A percentile compares a stretch with the other conserved stretches of the same genome.
phyloP scores from a whole-genome alignment of 2,888 invertebrate species.

The Drosophila flavopinicola region DNA sequence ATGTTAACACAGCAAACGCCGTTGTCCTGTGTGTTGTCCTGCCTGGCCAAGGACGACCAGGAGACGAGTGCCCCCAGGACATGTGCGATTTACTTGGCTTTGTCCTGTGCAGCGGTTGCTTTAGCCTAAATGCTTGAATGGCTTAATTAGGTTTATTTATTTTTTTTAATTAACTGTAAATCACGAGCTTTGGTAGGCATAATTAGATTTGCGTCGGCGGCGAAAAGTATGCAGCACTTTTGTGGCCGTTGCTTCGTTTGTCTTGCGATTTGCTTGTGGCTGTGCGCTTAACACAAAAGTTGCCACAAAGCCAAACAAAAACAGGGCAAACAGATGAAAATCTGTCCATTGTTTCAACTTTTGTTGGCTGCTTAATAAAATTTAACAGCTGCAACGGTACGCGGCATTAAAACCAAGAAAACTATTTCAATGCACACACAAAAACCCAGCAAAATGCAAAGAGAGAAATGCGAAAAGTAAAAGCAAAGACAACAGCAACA shows the following conservation, averaged over 20 bases:
- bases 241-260: slow-evolving; percentile 21
- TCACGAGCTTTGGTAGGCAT: slow-evolving; percentile 35
- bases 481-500: slow-evolving; percentile 19
- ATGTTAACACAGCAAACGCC: slow-evolving; percentile 31
- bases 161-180: slow-evolving; percentile 55
- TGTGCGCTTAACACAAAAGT: slow-evolving; percentile 23
- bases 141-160: slow-evolving; percentile 64
- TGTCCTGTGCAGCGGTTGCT: slow-evolving; percentile 27
- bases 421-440: slow-evolving; percentile 61
- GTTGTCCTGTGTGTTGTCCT: background rate
- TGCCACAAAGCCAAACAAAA: slow-evolving; percentile 19
- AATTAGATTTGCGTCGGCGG: slow-evolving; percentile 52
- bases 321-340: slow-evolving; percentile 30
- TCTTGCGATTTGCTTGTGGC: slow-evolving; percentile 15
- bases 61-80: slow-evolving; percentile 31
- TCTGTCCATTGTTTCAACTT: slow-evolving; percentile 59
- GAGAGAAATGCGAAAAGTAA: slow-evolving; percentile 17
- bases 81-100: slow-evolving; percentile 28
- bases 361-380: slow-evolving; percentile 62
- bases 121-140: slow-evolving; percentile 54
- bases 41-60: slow-evolving; percentile 19
- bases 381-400: slow-evolving; percentile 65
- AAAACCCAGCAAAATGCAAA: slow-evolving; percentile 18
- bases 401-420: slow-evolving; percentile 48
- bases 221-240: slow-evolving; percentile 40